These are phyloP conservation scores for Catocala nupta DNA, from an alignment of 2,888 invertebrate species.

Conservation along the genomic window DNA sequence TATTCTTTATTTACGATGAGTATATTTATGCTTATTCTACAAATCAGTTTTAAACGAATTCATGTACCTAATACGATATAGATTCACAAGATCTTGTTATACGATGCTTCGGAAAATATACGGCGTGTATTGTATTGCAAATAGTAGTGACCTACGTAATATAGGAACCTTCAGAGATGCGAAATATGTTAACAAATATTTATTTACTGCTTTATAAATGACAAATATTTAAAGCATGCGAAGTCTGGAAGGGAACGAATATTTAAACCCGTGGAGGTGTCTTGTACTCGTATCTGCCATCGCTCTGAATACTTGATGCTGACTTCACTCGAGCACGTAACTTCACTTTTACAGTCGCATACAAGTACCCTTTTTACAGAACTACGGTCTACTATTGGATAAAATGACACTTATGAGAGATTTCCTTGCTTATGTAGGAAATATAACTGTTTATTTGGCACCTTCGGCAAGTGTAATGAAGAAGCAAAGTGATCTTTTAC, in stretches of 20 bases:
- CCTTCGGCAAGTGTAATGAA: not conserved
- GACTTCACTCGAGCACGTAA: slow-evolving; percentile 43
- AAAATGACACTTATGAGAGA: slow-evolving; percentile 25
- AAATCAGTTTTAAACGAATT: too few relatives aligned
- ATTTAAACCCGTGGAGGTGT: slow-evolving; percentile 39
- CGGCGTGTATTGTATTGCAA: not conserved
- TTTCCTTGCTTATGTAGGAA: slow-evolving; percentile 22
- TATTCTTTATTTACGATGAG: too few relatives aligned
- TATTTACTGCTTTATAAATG: slow-evolving; percentile 30
- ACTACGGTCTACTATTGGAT: slow-evolving; percentile 35
- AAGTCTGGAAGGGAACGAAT: slow-evolving; percentile 24
- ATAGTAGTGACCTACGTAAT: not conserved
- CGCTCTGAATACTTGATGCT: slow-evolving; percentile 57
- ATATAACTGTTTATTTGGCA: not conserved
- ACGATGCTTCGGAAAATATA: not conserved
- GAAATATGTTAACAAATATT: too few relatives aligned
- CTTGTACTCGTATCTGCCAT: slow-evolving; percentile 48
- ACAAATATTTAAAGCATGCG: slow-evolving; percentile 50
- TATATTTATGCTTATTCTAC: too few relatives aligned
- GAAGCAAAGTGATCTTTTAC: not conserved
- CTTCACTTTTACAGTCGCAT: slow-evolving; percentile 38
- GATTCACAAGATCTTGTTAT: not conserved
- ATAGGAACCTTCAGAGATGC: too few relatives aligned
- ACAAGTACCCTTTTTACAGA: slow-evolving; percentile 33
- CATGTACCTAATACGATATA: too few relatives aligned